These are phyloP conservation scores for Murina feae DNA, from an alignment of 2,113 vertebrate species.

Conservation along the genomic window DNA sequence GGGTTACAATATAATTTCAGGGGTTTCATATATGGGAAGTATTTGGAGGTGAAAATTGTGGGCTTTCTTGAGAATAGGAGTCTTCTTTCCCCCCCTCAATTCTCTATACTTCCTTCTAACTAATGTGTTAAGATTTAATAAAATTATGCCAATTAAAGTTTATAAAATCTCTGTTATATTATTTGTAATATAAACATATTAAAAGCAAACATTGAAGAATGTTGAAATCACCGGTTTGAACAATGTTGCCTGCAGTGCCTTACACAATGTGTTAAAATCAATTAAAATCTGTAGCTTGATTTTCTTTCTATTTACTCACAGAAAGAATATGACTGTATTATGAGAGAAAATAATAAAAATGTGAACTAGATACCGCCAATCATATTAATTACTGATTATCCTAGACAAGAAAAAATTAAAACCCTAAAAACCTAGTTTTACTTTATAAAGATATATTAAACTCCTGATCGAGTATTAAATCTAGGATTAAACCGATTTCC, in stretches of 20 bases:
- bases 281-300: background rate
- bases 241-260: background rate
- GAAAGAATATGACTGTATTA: background rate
- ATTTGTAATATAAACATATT: background rate
- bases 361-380: background rate
- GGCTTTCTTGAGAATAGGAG: background rate
- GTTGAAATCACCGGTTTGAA: background rate
- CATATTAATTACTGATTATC: background rate
- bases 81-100: background rate
- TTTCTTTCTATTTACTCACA: slow-evolving; percentile 9
- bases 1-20: slow-evolving; percentile 44
- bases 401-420: slow-evolving; percentile 12
- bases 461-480: background rate
- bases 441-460: background rate
- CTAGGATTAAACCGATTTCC: background rate
- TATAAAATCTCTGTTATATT: background rate
- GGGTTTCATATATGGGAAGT: background rate
- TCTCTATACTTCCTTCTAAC: background rate
- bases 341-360: slow-evolving; percentile 23
- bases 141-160: background rate
- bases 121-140: background rate
- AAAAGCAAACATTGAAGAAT: background rate
- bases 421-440: background rate
- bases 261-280: background rate
- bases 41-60: background rate